Base-by-base conservation (phyloP, 2,888 invertebrate genomes). In the Lepidocyrtinus sp. region DNA sequence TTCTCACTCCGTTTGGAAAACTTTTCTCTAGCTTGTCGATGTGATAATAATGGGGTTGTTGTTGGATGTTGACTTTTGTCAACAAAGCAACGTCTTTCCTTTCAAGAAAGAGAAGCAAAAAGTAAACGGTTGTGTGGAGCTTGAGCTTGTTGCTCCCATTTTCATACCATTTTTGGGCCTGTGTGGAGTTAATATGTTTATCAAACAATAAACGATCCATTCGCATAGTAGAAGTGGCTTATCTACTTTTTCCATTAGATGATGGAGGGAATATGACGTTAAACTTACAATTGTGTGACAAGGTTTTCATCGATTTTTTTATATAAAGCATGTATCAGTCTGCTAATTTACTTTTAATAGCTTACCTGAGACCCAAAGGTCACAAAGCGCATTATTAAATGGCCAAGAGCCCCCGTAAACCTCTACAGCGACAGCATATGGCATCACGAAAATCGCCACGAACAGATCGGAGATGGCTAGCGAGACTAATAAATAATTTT, bases 391-490 rank as follows among this genome's bases (percentile, higher is more conserved):
- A 26, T 93, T 59, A 61, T 82, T 85, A 62, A 83, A 76, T 0
- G 83, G 83, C 83, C 83, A 85, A 7, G 17, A 21, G 55, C 79
- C 79, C 17, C 73, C 79, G 15, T 61, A 68, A 19, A 79, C 68
- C 19, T 79, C 79, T 63, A 63, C 50, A 19, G 50, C 68, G 26
- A 79, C 61, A 17, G 79, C 79, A 22, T 72, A 79, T n/a, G 79
- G 79, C 79, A 79, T 79, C 26, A 79, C 79, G 87, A 98, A 91
- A 67, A 95, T 92, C 1, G 98, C 97, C 73, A 99, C 98, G 88
- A 98, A 96, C 84, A 99, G 92, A 89, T 99, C 99, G 86, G 98
- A 98, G 83, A 98, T 94, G 82, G 99, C 99, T 88, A 99, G 90
- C 65, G 98, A 98, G 67, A 98, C 97, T 76, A 98, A 92, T 83